Evolutionary conservation across 2,113 vertebrate genomes (phyloP), one percentile per base, ranked within the genome.

Genomic region (Campylomormyrus tamandua): DNA sequence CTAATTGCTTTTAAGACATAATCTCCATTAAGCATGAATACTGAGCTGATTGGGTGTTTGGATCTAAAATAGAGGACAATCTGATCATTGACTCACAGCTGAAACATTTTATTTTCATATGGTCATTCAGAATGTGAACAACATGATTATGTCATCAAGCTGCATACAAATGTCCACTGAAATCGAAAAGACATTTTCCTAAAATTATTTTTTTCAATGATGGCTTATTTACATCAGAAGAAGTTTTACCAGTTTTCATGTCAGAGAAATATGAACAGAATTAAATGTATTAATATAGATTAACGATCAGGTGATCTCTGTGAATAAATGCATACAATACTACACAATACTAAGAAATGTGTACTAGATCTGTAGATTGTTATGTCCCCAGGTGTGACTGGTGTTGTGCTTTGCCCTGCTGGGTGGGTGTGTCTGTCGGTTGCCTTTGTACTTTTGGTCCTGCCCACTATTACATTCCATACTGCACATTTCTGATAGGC

Each of bases 1-100:
- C 92, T 96, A 96, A 97, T 97, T 97, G 93, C 92, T 9, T 94
- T 95, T 94, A 94, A 96, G 94, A 96, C 93, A 95, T 93, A 92
- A 95, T 95, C 95, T 95, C 96, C 95, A 95, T 95, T 96, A 94
- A 95, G 95, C 94, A 95, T 91, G 91, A 94, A 86, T 90, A 93
- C 94, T 95, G 94, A 94, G 95, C 92, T 94, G 94, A 95, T 93
- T 94, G 95, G 94, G 93, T 93, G 93, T 70, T 95, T 31, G 50
- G 39, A 84, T 77, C 21, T 17, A 62, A 85, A 56, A 85, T 39
- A 62, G 42, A 27, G n/a, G 62, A 42, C 46, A 52, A 74, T 19
- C 48, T 80, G 10, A 53, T 49, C 42, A 5, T 70, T 27, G 13
- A 15, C 39, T 70, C 45, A 50, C 31, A 27, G 66, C 74, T 62